These are phyloP conservation scores for Callaeas wilsoni DNA, from an alignment of 2,113 vertebrate species.

Conservation along the genomic window DNA sequence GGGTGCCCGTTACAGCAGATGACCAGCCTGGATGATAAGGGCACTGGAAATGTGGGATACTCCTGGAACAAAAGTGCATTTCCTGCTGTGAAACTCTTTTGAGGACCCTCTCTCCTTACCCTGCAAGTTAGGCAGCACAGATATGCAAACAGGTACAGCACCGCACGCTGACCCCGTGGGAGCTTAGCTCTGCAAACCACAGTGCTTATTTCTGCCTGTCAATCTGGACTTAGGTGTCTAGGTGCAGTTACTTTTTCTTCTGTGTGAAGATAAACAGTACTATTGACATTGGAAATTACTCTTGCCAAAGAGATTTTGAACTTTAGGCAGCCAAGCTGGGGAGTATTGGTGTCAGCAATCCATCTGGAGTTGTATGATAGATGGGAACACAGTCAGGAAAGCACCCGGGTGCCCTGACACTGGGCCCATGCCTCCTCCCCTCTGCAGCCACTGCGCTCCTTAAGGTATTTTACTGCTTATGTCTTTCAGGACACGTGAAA, in stretches of 20 bases:
- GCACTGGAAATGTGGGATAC: neutral
- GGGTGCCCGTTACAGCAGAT: neutral
- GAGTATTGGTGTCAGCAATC: neutral
- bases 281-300: neutral
- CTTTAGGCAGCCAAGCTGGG: neutral
- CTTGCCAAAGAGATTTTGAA: neutral
- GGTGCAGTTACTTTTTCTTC: neutral
- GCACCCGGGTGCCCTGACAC: neutral
- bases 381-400: constrained; percentile 11
- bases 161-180: neutral
- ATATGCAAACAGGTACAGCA: neutral
- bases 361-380: neutral
- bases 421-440: neutral
- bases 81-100: neutral
- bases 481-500: constrained; percentile 46
- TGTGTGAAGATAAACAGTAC: constrained; percentile 5
- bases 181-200: neutral
- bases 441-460: constrained; percentile 25
- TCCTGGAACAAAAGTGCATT: neutral
- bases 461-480: constrained; percentile 45
- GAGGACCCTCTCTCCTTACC: neutral
- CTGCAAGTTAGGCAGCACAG: neutral
- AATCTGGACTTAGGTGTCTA: neutral
- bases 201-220: neutral
- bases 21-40: neutral